Conservation (phyloP, 2,888 invertebrate species). For the Oxyteleia sp. region DNA sequence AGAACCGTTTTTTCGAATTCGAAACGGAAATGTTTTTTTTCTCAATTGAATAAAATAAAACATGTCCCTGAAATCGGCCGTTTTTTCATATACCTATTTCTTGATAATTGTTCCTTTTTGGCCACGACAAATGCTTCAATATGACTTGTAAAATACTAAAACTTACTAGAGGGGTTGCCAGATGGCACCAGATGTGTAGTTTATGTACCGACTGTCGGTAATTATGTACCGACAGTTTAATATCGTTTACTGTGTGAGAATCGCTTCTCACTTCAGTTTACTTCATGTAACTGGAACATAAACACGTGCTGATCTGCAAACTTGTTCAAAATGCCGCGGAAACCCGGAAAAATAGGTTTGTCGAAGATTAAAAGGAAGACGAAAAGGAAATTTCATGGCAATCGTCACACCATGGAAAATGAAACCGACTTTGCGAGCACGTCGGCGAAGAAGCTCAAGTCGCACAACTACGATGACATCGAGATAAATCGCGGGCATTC, state of each 20-base stretch:
- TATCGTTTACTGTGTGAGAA: constrained; percentile 30
- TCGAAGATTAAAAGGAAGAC: constrained; percentile 8
- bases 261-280: constrained; percentile 38
- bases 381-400: constrained; percentile 20
- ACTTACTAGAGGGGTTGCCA: constrained; percentile 13
- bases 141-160: constrained; percentile 24
- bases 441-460: constrained; percentile 58
- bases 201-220: constrained; percentile 30
- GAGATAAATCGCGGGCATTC: constrained; percentile 25
- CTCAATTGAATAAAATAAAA: too few species aligned
- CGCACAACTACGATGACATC: constrained; percentile 17
- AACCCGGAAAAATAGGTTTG: constrained; percentile 20
- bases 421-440: constrained; percentile 36
- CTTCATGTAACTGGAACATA: constrained; percentile 20
- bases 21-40: too few species aligned
- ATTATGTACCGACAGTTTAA: constrained; percentile 31
- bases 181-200: constrained; percentile 25
- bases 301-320: constrained; percentile 17
- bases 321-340: constrained; percentile 19
- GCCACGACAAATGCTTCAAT: constrained; percentile 29
- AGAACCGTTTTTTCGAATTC: too few species aligned
- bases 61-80: too few species aligned
- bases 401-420: constrained; percentile 20
- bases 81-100: constrained; percentile 7
- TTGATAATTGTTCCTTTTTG: constrained; percentile 18